Percentiles rank a stretch among this genome's conserved stretches.
Evolutionary conservation across 2,888 invertebrate species (phyloP).

Genomic region (Nomada ruficornis): DNA sequence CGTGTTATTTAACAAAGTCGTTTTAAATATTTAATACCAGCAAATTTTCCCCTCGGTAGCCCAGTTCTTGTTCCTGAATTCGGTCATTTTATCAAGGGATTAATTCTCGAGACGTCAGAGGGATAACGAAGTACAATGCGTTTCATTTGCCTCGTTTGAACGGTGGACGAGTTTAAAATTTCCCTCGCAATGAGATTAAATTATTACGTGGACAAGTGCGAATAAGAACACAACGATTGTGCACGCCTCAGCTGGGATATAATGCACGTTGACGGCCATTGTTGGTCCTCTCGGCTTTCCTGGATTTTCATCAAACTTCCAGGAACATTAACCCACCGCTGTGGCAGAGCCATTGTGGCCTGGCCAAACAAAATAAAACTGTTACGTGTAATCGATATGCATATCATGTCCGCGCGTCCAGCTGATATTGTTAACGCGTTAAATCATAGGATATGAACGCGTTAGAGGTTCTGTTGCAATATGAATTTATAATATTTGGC

Average conservation of each 20-base stretch:
- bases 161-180: slow-evolving; percentile 17
- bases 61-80: not conserved
- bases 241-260: slow-evolving; percentile 3
- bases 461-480: not conserved
- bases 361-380: slow-evolving; percentile 12
- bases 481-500: not conserved
- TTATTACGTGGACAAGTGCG: slow-evolving; percentile 28
- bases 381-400: slow-evolving; percentile 3
- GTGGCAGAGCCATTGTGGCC: not conserved
- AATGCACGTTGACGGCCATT: slow-evolving; percentile 23
- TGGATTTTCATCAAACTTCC: slow-evolving; percentile 33
- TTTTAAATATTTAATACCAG: not conserved
- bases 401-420: not conserved
- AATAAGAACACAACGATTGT: slow-evolving; percentile 19
- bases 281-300: slow-evolving; percentile 6
- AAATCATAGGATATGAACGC: not conserved
- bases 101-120: slow-evolving; percentile 17
- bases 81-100: not conserved
- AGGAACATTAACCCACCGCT: not conserved
- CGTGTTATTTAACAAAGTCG: not conserved
- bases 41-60: not conserved
- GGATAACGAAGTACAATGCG: not conserved
- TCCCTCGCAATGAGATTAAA: slow-evolving; percentile 14
- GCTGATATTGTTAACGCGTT: not conserved
- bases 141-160: slow-evolving; percentile 7